phyloP scores from a whole-genome alignment of 2,113 vertebrate species.

The Trogon melanurus region DNA sequence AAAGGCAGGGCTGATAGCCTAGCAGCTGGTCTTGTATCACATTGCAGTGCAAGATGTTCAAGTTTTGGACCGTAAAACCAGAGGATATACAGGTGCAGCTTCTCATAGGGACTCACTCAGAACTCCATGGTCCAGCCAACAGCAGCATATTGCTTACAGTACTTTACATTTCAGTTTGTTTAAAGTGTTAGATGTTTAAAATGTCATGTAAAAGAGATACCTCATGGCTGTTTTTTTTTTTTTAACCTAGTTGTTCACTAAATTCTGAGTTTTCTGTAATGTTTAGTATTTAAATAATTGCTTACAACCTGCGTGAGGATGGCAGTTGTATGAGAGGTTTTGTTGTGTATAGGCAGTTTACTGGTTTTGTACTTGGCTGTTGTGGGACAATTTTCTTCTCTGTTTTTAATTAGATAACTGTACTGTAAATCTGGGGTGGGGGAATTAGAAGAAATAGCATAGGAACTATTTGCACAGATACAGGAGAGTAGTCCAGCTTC shows the following conservation, averaged over 20 bases:
- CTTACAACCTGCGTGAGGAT: background rate
- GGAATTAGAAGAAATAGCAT: background rate
- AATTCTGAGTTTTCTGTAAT: background rate
- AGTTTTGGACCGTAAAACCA: background rate
- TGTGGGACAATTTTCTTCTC: background rate
- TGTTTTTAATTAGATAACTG: background rate
- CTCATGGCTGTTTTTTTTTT: background rate
- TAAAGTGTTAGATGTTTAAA: background rate
- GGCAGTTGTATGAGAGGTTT: background rate
- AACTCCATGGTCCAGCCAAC: background rate
- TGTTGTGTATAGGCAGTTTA: background rate
- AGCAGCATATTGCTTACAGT: background rate
- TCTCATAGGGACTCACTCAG: background rate
- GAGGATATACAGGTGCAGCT: background rate
- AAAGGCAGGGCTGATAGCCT: background rate
- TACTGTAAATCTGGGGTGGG: background rate
- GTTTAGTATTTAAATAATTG: background rate
- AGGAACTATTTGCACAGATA: background rate
- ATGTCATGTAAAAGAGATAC: background rate
- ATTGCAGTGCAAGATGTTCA: background rate
- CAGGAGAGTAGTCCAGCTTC: background rate
- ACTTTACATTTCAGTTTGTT: background rate
- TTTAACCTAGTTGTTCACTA: background rate
- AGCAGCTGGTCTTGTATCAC: background rate
- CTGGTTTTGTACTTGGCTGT: background rate